These are phyloP conservation scores for Ophioderma brevispina DNA, from an alignment of 35 echinoderm and acorn worm genomes.

Conservation along the genomic window DNA sequence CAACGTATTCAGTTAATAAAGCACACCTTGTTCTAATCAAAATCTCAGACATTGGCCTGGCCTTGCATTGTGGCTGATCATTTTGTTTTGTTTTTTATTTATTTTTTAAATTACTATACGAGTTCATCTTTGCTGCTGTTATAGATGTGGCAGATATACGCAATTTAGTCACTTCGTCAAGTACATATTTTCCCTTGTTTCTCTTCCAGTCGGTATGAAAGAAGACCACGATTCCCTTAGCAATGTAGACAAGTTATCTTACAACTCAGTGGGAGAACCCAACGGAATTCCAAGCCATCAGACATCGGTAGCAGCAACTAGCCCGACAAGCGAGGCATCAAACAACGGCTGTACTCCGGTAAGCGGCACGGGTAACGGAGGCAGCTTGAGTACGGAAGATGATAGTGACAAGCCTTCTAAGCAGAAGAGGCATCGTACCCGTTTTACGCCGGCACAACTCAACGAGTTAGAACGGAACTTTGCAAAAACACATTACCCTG, in stretches of 20 bases:
- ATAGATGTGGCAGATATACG: too few relatives aligned
- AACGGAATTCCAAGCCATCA: not conserved
- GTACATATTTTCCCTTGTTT: not conserved
- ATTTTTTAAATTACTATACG: too few relatives aligned
- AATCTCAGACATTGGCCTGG: too few relatives aligned
- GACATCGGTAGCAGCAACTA: not conserved
- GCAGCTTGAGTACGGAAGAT: not conserved
- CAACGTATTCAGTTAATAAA: too few relatives aligned
- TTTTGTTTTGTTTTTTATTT: too few relatives aligned
- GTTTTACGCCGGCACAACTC: constrained; percentile 96
- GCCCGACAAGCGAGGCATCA: not conserved
- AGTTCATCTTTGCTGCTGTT: too few relatives aligned
- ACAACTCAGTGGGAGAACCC: not conserved
- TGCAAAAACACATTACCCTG: constrained; percentile 98
- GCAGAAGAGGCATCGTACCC: constrained; percentile 94
- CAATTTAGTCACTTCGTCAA: too few relatives aligned
- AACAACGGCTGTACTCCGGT: not conserved
- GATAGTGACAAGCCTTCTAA: constrained; percentile 18
- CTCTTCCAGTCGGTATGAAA: not conserved
- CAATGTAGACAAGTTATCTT: not conserved
- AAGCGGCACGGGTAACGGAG: not conserved
- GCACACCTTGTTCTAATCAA: too few relatives aligned
- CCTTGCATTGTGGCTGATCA: too few relatives aligned
- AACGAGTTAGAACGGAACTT: constrained; percentile 99
- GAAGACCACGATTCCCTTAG: not conserved